Base-by-base conservation (phyloP, 1,140 invertebrate species). In the Papilio machaon region DNA sequence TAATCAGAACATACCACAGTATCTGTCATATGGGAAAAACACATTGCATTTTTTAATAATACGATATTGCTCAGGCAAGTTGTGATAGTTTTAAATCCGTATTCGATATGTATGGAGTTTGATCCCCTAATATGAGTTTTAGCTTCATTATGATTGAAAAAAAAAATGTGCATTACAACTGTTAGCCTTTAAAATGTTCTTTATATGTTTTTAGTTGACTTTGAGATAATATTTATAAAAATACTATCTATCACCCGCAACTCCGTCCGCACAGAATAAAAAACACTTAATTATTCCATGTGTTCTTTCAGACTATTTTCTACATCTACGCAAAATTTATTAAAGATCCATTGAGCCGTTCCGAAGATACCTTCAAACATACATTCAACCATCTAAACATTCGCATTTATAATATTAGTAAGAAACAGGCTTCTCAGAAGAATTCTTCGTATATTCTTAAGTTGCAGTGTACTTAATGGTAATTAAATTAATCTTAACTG, bases 1-100 rank as follows among this genome's bases (percentile, higher is more conserved):
- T 78, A 46, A 78, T 64, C 35, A 64, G 76, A 64, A 78, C 38
- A 60, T 64, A 76, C 43, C 74, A 35, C 46, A 54, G 23, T 35
- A 35, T 64, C 19, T 70, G 23, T 38, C 64, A 70, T 67, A 67
- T 70, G 30, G 30, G 64, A 70, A 70, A 70, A 35, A 70, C 30
- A 35, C 64, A 70, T 17, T 2, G 64, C 64, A 19, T 23, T 60
- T 60, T 60, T 60, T 35, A 70, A 30, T 13, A 38, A 35, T 35
- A 17, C 30, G 30, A 70, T 15, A 70, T 38, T 70, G 1, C n/a
- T 35, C 4, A 13, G 30, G 23, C 23, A 64, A 30, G 19, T 64
- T 30, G 30, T 38, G 13, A 15, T 38, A 19, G 13, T 70, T 30
- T 30, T 30, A 19, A 11, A 35, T 35, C 35, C 19, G 19, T 7